Base-by-base conservation (phyloP, 2,797 vertebrate species). In the Emys orbicularis region DNA sequence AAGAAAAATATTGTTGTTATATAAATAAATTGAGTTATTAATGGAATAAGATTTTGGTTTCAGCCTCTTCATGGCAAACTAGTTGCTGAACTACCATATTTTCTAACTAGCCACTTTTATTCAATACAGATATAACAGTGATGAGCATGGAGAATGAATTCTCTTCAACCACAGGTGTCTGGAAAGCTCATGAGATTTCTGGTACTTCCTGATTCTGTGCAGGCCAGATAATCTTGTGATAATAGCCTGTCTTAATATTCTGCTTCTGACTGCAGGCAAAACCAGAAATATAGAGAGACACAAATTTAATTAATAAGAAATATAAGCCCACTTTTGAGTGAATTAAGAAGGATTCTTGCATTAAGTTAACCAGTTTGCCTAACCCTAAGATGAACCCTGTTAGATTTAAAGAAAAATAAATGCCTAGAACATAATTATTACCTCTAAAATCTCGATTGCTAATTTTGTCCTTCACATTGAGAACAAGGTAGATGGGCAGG, bases 391-490 rank as follows among this genome's bases (percentile, higher is more conserved):
- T 87, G 56, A 80, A 8, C 11, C 3, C 1, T 81, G 5, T 6
- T 79, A 9, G 4, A 21, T 37, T 84, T 68, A 92, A 92, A 84
- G 37, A 41, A 72, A 41, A 72, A 52, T 47, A 27, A 31, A 93
- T 1, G 59, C 95, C 53, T 90, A 53, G 34, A 89, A 18, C 83
- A 53, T 77, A 61, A 65, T 77, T 83, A 79, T 98, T 98, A 98
- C 98, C 98, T 98, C 98, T 98, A 92, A 98, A 98, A 91, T 98
- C 98, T 94, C 97, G 92, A 92, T 98, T 98, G 93, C 98, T 98
- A 95, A 98, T 95, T 91, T 98, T 98, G 72, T 98, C 97, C 92
- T 98, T 99, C 90, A 99, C 98, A 92, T 98, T 98, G 93, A 99
- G 98, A 87, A 98, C 98, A 87, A 98, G 98, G 94, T 99, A 99